Base-by-base conservation (phyloP, 37 sponge, comb jelly and placozoan genomes). In the Diacarnus erythraeanus region DNA sequence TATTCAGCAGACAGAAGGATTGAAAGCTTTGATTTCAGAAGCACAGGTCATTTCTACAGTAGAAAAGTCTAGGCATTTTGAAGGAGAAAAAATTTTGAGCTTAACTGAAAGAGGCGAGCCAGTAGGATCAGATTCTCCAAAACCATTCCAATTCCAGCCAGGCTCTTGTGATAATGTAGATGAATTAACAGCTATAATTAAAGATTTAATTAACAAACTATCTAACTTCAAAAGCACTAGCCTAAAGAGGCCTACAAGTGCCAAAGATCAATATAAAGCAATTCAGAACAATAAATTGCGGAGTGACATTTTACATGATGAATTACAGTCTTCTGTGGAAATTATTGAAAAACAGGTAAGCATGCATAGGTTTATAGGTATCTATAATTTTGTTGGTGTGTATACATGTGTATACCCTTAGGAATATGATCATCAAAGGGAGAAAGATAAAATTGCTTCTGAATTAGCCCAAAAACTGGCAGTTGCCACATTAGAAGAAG, bases 21-120 rank as follows among this genome's bases (percentile, higher is more conserved):
- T 69, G 38, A 69, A 69, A n/a, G 38, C 23, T 9, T 41, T 69
- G 9, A 41, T 69, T 17, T 69, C 71, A n/a, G 71, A 69, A 23
- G 12, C 71, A 37, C 38, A 36, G 18, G 71, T 69, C 20, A 30
- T 30, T 4, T 8, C 71, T 23, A 69, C 71, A 38, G 71, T 69
- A 6, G 71, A 69, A 36, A 6, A 20, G 10, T 38, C 10, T 36
- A 64, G 40, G 38, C 71, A 69, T 38, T 69, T 69, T 34, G 8
- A 36, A 23, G 29, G 27, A 64, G 65, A 64, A 23, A 64, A 64
- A 27, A 8, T 21, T n/a, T n/a, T n/a, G n/a, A n/a, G n/a, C n/a
- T n/a, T n/a, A n/a, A n/a, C n/a, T n/a, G n/a, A n/a, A n/a, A n/a
- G n/a, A n/a, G n/a, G n/a, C n/a, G n/a, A n/a, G n/a, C n/a, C n/a